Evolutionary conservation across 2,113 vertebrate genomes (phyloP), one percentile per base, ranked within the genome.

Genomic region (Aix galericulata): DNA sequence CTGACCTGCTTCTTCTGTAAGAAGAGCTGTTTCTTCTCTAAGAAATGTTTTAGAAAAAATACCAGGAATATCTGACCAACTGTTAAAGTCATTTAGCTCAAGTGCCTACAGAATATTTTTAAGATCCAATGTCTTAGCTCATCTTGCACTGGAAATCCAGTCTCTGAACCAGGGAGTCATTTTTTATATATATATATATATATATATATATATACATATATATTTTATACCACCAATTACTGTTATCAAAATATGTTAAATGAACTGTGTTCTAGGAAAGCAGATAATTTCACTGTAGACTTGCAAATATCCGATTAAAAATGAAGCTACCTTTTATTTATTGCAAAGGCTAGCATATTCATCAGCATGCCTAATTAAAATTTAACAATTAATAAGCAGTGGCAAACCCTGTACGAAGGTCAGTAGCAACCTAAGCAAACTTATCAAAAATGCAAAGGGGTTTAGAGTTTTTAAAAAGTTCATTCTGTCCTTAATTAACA

Each of bases 401-500:
- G 95, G 93, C 95, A 93, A 97, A 96, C 94, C 94, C 97, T 80
- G 82, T 82, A 93, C 31, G 85, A 97, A 98, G 98, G 98, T 98
- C 98, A 97, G 96, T 62, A 73, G 83, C 96, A 97, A 96, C 97
- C 97, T 94, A 97, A 97, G 97, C 95, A 97, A 98, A 98, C 97
- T 97, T 97, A 97, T 97, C 91, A 98, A 97, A 98, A 98, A 98
- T 97, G 96, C 94, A 95, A 81, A 97, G 83, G 89, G 95, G 92
- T 96, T 93, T 96, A 92, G 95, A 97, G 96, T 98, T 98, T 97
- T 97, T 96, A 85, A 96, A 98, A 98, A 98, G 98, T 98, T 98
- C 96, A 95, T 97, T 97, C 97, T 98, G 97, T 97, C 95, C 93
- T 98, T 98, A 98, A 98, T 98, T 98, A 98, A 98, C 93, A 86